Evolutionary conservation across 1,140 invertebrate species (phyloP).

Genomic region (Papilio glaucus): DNA sequence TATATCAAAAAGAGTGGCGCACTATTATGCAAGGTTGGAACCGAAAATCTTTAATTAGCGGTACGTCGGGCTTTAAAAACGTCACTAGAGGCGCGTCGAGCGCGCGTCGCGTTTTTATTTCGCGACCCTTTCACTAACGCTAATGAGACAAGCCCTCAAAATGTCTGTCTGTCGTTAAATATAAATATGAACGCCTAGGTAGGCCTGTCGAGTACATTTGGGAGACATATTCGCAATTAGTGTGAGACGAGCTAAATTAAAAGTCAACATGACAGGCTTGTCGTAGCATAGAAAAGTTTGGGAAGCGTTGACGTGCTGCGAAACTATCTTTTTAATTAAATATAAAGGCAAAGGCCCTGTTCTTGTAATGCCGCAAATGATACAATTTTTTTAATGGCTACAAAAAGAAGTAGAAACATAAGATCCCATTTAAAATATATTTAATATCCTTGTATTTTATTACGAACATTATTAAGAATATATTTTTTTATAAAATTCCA

Average conservation of each 20-base stretch:
- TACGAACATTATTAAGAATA: neutral
- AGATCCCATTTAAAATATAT: neutral
- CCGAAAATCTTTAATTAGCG: conserved; percentile 69
- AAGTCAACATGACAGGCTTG: conserved; percentile 33
- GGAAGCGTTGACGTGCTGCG: neutral
- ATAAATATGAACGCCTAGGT: conserved; percentile 37
- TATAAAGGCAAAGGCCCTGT: neutral
- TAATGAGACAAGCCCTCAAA: conserved; percentile 70
- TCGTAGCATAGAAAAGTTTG: conserved; percentile 15
- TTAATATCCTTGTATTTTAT: neutral
- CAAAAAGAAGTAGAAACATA: neutral
- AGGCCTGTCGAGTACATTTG: conserved; percentile 23
- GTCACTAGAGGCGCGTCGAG: conserved; percentile 46
- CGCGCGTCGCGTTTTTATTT: conserved; percentile 45
- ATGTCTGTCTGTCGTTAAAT: conserved; percentile 51
- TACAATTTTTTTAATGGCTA: neutral
- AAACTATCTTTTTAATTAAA: conserved; percentile 23
- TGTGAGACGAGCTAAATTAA: conserved; percentile 36
- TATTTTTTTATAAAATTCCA: neutral
- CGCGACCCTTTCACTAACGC: conserved; percentile 53
- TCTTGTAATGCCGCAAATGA: neutral
- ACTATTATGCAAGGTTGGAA: conserved; percentile 41
- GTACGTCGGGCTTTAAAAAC: conserved; percentile 43
- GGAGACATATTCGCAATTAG: conserved; percentile 51
- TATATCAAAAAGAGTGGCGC: conserved; percentile 13